Base-by-base conservation (phyloP, 1,140 invertebrate genomes). In the Hormaphis cornu region DNA sequence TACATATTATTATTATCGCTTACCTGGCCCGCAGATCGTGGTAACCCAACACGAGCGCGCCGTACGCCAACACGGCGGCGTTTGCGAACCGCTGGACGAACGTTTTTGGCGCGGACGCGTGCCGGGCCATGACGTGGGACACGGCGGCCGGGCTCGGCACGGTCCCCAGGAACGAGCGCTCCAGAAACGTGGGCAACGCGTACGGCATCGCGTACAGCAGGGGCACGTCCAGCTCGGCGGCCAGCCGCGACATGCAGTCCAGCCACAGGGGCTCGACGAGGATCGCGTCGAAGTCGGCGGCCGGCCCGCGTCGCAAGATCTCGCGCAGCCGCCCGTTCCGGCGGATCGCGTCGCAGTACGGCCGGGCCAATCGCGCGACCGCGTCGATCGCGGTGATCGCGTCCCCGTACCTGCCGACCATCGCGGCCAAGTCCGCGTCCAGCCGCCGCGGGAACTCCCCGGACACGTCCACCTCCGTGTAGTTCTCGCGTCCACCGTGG, bases 401-500 rank as follows among this genome's bases (percentile, higher is more conserved):
- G 3, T 35, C 18, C 9, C 35, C 1, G 10, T 8, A n/a, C 16
- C 42, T 4, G 16, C 42, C 42, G n/a, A n/a, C n/a, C n/a, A 58
- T 22, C 5, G 14, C 18, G 14, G 30, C 2, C 10, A 58, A 1
- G 18, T 58, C 54, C 33, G 40, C 12, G 54, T 24, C 35, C 1
- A 58, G 33, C 14, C 24, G 22, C 4, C 35, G 12, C 14, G 33
- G 54, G 10, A 58, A 22, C 54, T 9, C 35, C 10, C 8, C 14
- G 33, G 26, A 66, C 35, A 33, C 20, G 40, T 42, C 73, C 70
- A 56, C 66, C 12, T 54, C 33, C 1, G 26, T 63, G 46, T 53
- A 52, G 26, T 24, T 56, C 20, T n/a, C 12, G 3, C 16, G n/a
- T n/a, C n/a, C n/a, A n/a, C n/a, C n/a, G n/a, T n/a, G 80, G 75